Conservation (phyloP, 2,888 invertebrate genomes). For the Mallateleia sp. region DNA sequence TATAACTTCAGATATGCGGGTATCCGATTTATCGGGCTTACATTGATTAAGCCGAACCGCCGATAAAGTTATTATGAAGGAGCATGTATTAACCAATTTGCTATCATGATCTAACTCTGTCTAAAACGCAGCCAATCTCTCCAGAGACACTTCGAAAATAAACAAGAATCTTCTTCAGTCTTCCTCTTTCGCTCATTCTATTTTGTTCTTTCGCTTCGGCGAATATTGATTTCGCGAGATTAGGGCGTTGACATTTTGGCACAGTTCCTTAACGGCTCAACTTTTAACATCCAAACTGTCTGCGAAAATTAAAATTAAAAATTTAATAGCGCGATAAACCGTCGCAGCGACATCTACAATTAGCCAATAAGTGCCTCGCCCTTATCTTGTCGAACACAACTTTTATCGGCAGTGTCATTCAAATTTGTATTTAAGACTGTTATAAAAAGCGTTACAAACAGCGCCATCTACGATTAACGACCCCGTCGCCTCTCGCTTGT, state of each 20-base stretch:
- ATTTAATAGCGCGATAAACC: conserved; percentile 3
- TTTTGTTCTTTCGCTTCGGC: conserved; percentile 21
- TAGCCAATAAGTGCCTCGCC: background rate
- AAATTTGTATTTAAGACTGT: conserved; percentile 5
- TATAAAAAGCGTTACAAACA: conserved; percentile 1
- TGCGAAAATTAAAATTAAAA: conserved; percentile 23
- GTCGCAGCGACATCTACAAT: conserved; percentile 46
- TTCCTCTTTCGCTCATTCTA: background rate
- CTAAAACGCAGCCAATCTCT: conserved; percentile 28
- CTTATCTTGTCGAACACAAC: background rate
- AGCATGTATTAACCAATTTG: conserved; percentile 37
- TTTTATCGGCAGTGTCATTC: conserved; percentile 13
- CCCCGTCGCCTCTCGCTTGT: conserved; percentile 1
- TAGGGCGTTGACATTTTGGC: conserved; percentile 72
- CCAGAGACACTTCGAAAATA: conserved; percentile 13
- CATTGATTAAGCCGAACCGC: background rate
- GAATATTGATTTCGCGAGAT: conserved; percentile 67
- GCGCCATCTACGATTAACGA: conserved; percentile 44
- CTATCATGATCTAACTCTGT: conserved; percentile 36
- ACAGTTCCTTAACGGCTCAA: conserved; percentile 48
- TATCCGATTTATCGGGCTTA: conserved; percentile 39
- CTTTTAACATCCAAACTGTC: conserved; percentile 40
- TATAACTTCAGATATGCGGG: conserved; percentile 39
- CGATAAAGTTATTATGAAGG: conserved; percentile 53
- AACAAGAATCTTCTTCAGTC: background rate